Evolutionary conservation across 2,888 invertebrate genomes (phyloP).

Genomic region (Suillia variegata): DNA sequence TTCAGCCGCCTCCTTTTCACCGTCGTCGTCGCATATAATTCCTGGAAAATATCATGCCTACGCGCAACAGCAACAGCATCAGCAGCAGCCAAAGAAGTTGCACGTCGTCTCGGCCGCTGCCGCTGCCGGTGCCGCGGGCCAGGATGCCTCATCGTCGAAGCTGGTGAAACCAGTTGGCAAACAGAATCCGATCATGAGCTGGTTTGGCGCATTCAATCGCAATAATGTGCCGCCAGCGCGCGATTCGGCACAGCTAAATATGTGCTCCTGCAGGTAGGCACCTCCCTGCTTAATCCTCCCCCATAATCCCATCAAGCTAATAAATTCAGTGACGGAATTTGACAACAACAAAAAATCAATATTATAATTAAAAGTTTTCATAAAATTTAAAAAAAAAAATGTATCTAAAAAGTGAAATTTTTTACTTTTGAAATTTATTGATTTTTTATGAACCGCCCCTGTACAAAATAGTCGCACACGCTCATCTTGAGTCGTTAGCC

Average conservation of each 20-base stretch:
- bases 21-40: constrained; percentile 38
- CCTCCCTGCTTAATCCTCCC: too few species aligned
- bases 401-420: too few species aligned
- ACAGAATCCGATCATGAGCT: constrained; percentile 63
- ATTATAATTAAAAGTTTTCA: too few species aligned
- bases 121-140: constrained; percentile 10
- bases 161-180: constrained; percentile 40
- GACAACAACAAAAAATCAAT: constrained; percentile 32
- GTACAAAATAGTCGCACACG: too few species aligned
- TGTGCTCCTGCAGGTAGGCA: constrained; percentile 56
- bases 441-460: too few species aligned
- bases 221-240: constrained; percentile 62
- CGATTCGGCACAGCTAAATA: constrained; percentile 48
- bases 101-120: constrained; percentile 14
- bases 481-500: too few species aligned
- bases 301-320: constrained; percentile 4
- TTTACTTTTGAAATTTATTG: too few species aligned
- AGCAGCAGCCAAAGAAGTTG: constrained; percentile 39
- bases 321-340: constrained; percentile 10
- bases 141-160: constrained; percentile 4
- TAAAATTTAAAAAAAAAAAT: too few species aligned
- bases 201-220: constrained; percentile 70
- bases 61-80: constrained; percentile 33
- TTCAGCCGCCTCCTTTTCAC: constrained; percentile 7
- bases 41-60: constrained; percentile 57